phyloP scores from a whole-genome alignment of 2,113 vertebrate species.

The Odocoileus hemionus region DNA sequence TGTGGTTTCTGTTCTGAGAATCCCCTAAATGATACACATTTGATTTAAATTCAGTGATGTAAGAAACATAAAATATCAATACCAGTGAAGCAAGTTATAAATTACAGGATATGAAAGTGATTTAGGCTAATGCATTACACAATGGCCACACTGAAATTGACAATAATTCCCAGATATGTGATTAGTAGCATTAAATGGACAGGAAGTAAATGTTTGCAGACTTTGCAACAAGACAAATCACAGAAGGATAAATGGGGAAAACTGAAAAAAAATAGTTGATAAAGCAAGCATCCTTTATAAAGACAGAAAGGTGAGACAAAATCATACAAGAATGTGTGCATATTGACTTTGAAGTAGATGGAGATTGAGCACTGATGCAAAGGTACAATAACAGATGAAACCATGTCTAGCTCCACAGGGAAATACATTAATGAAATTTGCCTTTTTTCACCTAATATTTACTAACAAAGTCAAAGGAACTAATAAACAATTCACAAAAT shows the following conservation, averaged over 20 bases:
- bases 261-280: background rate
- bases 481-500: background rate
- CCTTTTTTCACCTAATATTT: background rate
- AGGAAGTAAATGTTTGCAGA: background rate
- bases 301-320: background rate
- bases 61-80: background rate
- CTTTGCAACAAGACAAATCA: background rate
- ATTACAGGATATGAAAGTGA: background rate
- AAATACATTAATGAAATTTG: background rate
- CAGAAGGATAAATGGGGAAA: background rate
- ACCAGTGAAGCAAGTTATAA: background rate
- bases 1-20: background rate
- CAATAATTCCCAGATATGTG: background rate
- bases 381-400: background rate
- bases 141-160: background rate
- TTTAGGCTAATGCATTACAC: background rate
- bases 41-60: background rate
- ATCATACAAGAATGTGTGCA: background rate
- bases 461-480: background rate
- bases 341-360: background rate
- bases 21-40: background rate
- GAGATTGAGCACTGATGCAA: background rate
- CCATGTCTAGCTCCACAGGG: background rate
- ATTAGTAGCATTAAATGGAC: background rate
- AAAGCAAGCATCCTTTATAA: accelerated